Percentiles rank a stretch among this genome's conserved stretches.
Conservation (phyloP, 2,888 invertebrate genomes). For the Linhomoeus sp. region DNA sequence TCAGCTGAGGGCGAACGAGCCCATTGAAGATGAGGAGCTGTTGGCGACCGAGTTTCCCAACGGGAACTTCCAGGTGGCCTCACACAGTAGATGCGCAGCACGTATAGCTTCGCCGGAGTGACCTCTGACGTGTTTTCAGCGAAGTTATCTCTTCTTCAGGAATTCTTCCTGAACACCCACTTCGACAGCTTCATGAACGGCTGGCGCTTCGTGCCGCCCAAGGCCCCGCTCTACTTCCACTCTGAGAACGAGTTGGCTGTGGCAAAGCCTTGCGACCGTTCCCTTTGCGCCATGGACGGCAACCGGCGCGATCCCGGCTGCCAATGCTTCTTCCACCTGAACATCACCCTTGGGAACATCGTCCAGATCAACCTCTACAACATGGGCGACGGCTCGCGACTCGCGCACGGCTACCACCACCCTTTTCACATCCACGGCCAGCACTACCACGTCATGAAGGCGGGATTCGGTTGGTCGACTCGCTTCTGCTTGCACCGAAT, state of each 20-base stretch:
- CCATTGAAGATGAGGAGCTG: too few relatives aligned
- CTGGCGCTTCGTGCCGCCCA: slow-evolving; percentile 14
- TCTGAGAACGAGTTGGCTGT: slow-evolving; percentile 10
- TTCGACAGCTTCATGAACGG: slow-evolving; percentile 19
- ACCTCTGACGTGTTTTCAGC: too few relatives aligned
- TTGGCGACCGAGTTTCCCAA: too few relatives aligned
- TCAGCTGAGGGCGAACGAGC: background rate
- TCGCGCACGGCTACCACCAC: slow-evolving; percentile 16
- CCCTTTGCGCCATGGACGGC: slow-evolving; percentile 6
- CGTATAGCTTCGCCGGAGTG: too few relatives aligned
- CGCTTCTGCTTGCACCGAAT: background rate
- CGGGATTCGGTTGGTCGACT: background rate
- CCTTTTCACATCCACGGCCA: slow-evolving; percentile 21
- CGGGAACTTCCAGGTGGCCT: too few relatives aligned
- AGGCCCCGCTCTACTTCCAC: slow-evolving; percentile 19
- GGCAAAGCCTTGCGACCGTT: slow-evolving; percentile 8
- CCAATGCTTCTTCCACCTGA: slow-evolving; percentile 17
- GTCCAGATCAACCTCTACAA: slow-evolving; percentile 20
- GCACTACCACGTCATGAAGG: slow-evolving; percentile 20
- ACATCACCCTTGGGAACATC: slow-evolving; percentile 16
- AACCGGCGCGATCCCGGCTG: slow-evolving; percentile 13
- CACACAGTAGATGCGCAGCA: too few relatives aligned
- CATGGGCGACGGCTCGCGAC: slow-evolving; percentile 18
- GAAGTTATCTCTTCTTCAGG: slow-evolving; percentile 8
- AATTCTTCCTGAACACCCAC: slow-evolving; percentile 21